Evolutionary conservation across 2,797 vertebrate species (phyloP).

Genomic region (Falco columbarius): DNA sequence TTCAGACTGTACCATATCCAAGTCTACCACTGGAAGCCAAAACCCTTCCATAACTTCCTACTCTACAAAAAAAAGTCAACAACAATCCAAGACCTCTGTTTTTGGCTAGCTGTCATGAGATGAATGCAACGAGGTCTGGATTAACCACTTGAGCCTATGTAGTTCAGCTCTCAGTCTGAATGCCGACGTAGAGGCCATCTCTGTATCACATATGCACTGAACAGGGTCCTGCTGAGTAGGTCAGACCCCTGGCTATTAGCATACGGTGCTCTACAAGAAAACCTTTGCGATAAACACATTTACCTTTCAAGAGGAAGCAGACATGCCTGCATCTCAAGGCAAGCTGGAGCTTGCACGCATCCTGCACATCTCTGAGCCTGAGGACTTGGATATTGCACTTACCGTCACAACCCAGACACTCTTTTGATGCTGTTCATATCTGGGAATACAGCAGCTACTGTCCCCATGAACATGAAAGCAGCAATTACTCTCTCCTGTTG

Average conservation of each 20-base stretch:
- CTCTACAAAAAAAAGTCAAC: background rate
- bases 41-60: background rate
- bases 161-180: background rate
- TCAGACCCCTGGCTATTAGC: background rate
- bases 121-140: background rate
- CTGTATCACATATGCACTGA: background rate
- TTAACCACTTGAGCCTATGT: background rate
- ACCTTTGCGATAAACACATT: background rate
- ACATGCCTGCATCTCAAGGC: background rate
- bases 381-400: background rate
- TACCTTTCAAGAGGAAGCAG: background rate
- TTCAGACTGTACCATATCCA: background rate
- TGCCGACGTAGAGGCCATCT: background rate
- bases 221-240: background rate
- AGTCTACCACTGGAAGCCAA: background rate
- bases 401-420: background rate
- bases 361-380: background rate
- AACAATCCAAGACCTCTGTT: background rate
- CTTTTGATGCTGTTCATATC: rapidly evolving
- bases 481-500: background rate
- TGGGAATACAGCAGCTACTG: background rate
- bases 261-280: background rate
- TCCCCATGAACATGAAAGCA: background rate
- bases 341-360: background rate
- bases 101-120: background rate